Conservation (phyloP, 1,140 invertebrate genomes). For the Drosophila ficusphila region DNA sequence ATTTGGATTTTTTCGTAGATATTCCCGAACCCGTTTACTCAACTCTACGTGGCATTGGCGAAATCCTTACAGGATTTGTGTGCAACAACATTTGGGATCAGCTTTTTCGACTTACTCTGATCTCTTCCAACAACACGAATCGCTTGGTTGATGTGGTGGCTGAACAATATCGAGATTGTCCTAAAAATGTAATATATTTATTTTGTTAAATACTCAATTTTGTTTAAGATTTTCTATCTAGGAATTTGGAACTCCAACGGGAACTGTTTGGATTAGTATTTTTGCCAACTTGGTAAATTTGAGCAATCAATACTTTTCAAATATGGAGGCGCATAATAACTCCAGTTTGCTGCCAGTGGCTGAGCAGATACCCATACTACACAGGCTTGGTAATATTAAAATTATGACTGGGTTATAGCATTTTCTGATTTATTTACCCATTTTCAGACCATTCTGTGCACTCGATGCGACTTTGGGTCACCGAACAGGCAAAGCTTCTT, state of each 20-base stretch:
- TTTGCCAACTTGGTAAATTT: constrained; percentile 74
- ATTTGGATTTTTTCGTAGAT: constrained; percentile 71
- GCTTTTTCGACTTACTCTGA: constrained; percentile 85
- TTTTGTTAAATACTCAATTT: not conserved
- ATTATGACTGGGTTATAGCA: not conserved
- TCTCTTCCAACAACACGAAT: constrained; percentile 56
- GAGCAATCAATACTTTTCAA: constrained; percentile 77
- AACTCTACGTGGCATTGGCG: constrained; percentile 88
- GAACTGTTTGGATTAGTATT: constrained; percentile 74
- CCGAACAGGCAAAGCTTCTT: constrained; percentile 88
- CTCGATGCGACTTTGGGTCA: constrained; percentile 89
- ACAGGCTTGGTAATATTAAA: constrained; percentile 86
- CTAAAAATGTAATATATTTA: constrained; percentile 60
- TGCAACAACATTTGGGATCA: constrained; percentile 91
- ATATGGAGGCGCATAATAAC: constrained; percentile 68
- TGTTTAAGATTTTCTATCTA: constrained; percentile 6
- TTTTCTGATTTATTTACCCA: not conserved
- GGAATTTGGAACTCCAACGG: constrained; percentile 69
- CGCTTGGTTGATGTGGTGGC: constrained; percentile 58
- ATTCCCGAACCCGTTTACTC: constrained; percentile 88
- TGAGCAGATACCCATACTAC: constrained; percentile 91
- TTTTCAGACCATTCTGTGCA: constrained; percentile 89
- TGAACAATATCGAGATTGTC: constrained; percentile 62
- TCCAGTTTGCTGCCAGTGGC: constrained; percentile 89
- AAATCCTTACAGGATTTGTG: constrained; percentile 90